These are phyloP conservation scores for Heteractis magnifica DNA, from an alignment of 92 coral and sea anemone species.

Conservation along the genomic window DNA sequence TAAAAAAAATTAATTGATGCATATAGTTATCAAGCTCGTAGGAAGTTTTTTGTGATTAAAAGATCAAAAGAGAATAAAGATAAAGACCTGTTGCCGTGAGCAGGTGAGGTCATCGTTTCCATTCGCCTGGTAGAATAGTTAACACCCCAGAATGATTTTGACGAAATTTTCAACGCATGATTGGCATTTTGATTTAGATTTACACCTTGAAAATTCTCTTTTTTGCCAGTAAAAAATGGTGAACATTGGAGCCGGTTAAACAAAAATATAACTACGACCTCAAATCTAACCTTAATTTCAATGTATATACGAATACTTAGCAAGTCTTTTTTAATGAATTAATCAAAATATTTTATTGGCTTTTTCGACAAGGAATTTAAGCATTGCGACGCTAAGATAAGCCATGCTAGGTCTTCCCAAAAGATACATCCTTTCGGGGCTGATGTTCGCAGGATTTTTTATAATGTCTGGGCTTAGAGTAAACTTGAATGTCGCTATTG, in stretches of 20 bases:
- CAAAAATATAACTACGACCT: not conserved
- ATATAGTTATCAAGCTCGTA: not conserved
- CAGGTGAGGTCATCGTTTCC: constrained; percentile 1
- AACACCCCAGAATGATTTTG: not conserved
- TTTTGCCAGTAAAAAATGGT: not conserved
- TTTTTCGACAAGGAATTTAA: not conserved
- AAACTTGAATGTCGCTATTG: constrained; percentile 84
- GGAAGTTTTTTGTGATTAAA: not conserved
- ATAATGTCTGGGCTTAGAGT: constrained; percentile 80
- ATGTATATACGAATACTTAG: no score
- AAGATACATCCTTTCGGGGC: constrained; percentile 69
- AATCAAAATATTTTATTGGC: not conserved
- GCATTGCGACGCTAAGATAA: no score
- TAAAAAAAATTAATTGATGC: not conserved
- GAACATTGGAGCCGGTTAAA: not conserved
- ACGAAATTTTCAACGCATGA: not conserved
- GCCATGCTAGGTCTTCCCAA: constrained; percentile 53
- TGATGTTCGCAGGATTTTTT: constrained; percentile 80
- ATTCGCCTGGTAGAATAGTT: no score
- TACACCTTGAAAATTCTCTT: not conserved
- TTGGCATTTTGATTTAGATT: not conserved
- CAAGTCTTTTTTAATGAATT: not conserved
- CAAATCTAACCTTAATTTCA: not conserved
- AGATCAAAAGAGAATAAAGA: not conserved
- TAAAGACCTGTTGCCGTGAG: not conserved